phyloP scores from a whole-genome alignment of 2,888 invertebrate species.

The Laspeyria flexula region DNA sequence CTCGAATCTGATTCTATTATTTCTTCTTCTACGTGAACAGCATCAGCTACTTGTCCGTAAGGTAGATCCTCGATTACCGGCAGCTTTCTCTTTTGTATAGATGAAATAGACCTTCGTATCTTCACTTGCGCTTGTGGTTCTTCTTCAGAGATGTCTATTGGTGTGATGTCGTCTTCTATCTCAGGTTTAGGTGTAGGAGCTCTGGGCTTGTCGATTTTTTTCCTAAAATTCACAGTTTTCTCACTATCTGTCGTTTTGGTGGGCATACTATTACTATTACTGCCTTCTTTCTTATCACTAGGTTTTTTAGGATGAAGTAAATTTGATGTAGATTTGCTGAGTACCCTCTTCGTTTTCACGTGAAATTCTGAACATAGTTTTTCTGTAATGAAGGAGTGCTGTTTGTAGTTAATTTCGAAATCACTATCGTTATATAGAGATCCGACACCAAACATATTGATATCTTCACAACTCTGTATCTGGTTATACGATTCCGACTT shows the following conservation, averaged over 20 bases:
- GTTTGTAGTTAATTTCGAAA: constrained; percentile 84
- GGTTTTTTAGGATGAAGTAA: constrained; percentile 86
- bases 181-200: constrained; percentile 81
- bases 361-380: constrained; percentile 90
- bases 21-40: constrained; percentile 82
- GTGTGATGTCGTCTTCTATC: constrained; percentile 68
- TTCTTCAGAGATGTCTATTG: constrained; percentile 74
- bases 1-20: constrained; percentile 73
- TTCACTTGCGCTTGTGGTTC: constrained; percentile 78
- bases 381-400: constrained; percentile 89
- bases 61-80: constrained; percentile 88
- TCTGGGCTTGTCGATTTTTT: constrained; percentile 80
- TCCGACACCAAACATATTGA: constrained; percentile 84
- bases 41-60: constrained; percentile 90
- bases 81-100: constrained; percentile 82
- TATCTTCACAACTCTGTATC: constrained; percentile 84
- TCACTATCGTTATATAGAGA: constrained; percentile 86
- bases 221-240: constrained; percentile 77
- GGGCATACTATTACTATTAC: constrained; percentile 82
- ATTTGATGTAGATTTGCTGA: constrained; percentile 88
- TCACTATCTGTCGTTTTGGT: constrained; percentile 76
- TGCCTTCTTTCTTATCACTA: constrained; percentile 80
- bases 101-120: constrained; percentile 83
- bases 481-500: constrained; percentile 83
- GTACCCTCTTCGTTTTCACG: constrained; percentile 88